Percentiles rank a stretch among this genome's conserved stretches.
phyloP scores from a whole-genome alignment of 2,113 vertebrate genomes.

The Xiphophorus couchianus region DNA sequence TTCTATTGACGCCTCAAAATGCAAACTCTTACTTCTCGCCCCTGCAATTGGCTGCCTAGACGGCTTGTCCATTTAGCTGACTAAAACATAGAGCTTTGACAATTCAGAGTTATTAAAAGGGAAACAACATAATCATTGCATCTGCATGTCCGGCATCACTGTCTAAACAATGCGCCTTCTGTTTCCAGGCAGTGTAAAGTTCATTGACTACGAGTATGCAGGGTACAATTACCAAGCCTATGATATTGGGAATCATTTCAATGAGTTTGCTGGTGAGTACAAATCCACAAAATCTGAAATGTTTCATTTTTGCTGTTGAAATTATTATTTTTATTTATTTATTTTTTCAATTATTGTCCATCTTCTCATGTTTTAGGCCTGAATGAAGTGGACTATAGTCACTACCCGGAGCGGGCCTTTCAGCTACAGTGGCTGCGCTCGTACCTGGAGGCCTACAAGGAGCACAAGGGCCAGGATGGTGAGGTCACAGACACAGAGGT shows the following conservation, averaged over 20 bases:
- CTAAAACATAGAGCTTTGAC: constrained; percentile 50
- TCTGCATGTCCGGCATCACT: constrained; percentile 22
- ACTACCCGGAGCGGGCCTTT: constrained; percentile 88
- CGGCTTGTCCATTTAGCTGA: constrained; percentile 33
- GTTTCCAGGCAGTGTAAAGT: constrained; percentile 93
- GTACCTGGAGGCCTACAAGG: constrained; percentile 95
- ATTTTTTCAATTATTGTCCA: too few species aligned
- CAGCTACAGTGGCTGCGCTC: constrained; percentile 91
- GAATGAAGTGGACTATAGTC: constrained; percentile 95
- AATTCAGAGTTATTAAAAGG: constrained; percentile 64
- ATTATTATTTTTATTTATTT: too few species aligned
- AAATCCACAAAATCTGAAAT: neutral
- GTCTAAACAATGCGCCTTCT: constrained; percentile 76
- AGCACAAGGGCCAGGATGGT: constrained; percentile 85
- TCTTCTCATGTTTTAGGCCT: constrained; percentile 80
- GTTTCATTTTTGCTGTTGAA: neutral
- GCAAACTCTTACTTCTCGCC: constrained; percentile 78
- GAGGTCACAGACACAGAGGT: constrained; percentile 89
- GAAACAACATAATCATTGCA: constrained; percentile 63
- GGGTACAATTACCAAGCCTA: constrained; percentile 99
- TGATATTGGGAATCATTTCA: constrained; percentile 99
- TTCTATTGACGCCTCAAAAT: constrained; percentile 68
- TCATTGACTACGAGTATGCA: constrained; percentile 99
- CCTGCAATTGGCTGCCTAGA: constrained; percentile 19
- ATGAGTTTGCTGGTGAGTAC: constrained; percentile 94